These are phyloP conservation scores for Galeopterus variegatus DNA, from an alignment of 2,113 vertebrate species.

Conservation along the genomic window DNA sequence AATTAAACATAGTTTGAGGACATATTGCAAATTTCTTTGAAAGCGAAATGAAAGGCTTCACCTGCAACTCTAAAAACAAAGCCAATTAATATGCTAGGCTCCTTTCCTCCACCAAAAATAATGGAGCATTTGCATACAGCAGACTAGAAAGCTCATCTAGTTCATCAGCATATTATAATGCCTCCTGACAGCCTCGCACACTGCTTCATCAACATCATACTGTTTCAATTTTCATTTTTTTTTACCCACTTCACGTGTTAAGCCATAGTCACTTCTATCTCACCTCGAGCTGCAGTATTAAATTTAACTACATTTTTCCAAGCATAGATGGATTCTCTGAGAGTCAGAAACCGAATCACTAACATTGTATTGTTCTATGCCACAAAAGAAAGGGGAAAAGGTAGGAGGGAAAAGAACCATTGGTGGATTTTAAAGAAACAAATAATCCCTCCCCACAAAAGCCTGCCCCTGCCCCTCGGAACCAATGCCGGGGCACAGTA, in stretches of 20 bases:
- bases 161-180: constrained; percentile 87
- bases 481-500: constrained; percentile 74
- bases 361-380: constrained; percentile 71
- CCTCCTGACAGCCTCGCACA: constrained; percentile 85
- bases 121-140: constrained; percentile 81
- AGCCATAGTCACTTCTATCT: constrained; percentile 83
- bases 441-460: constrained; percentile 82
- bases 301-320: constrained; percentile 82
- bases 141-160: constrained; percentile 76
- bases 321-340: constrained; percentile 77
- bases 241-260: constrained; percentile 84
- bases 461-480: constrained; percentile 59
- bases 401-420: constrained; percentile 48
- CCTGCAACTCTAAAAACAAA: constrained; percentile 77
- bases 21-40: constrained; percentile 62
- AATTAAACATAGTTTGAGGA: constrained; percentile 60
- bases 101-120: constrained; percentile 70
- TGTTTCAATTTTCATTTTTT: constrained; percentile 87
- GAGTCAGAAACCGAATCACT: constrained; percentile 81
- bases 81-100: constrained; percentile 75
- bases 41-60: constrained; percentile 55
- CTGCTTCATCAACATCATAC: constrained; percentile 87
- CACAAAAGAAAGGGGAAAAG: constrained; percentile 71
- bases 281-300: constrained; percentile 84
- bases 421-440: constrained; percentile 77